These are phyloP conservation scores for Diglossa cyanea DNA, from an alignment of 2,797 vertebrate species.

Conservation along the genomic window DNA sequence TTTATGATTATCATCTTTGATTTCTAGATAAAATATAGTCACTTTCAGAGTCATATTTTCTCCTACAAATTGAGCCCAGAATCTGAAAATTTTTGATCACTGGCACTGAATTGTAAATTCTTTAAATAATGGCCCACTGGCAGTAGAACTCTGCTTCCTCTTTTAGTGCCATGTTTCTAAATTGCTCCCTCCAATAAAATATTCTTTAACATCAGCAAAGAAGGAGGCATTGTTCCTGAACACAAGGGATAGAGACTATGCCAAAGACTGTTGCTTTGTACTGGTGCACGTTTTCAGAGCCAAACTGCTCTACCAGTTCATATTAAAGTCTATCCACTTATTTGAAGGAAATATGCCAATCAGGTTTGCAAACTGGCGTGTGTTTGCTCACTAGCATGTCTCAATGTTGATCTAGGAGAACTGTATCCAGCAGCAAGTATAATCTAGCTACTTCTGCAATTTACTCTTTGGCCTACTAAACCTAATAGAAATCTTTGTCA, in stretches of 20 bases:
- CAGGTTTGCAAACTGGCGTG: neutral
- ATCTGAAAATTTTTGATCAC: neutral
- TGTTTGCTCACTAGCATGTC: neutral
- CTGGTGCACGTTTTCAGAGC: neutral
- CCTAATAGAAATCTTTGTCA: neutral
- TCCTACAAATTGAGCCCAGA: neutral
- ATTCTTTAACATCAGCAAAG: neutral
- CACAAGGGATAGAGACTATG: neutral
- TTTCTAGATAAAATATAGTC: neutral
- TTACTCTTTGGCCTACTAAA: conserved; percentile 20
- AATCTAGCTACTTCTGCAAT: neutral
- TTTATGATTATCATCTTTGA: neutral
- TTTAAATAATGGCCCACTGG: neutral
- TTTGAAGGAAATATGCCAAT: neutral
- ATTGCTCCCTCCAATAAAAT: neutral
- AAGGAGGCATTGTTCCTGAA: neutral
- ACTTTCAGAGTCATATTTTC: neutral
- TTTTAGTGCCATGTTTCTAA: neutral
- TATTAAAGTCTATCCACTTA: neutral
- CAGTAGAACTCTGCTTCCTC: neutral
- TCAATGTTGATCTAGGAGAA: neutral
- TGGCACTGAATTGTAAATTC: neutral
- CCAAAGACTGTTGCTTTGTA: neutral
- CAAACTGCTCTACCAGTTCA: neutral
- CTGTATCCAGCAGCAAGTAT: neutral